Conservation (phyloP, 2,797 vertebrate species). For the Cossypha caffra region DNA sequence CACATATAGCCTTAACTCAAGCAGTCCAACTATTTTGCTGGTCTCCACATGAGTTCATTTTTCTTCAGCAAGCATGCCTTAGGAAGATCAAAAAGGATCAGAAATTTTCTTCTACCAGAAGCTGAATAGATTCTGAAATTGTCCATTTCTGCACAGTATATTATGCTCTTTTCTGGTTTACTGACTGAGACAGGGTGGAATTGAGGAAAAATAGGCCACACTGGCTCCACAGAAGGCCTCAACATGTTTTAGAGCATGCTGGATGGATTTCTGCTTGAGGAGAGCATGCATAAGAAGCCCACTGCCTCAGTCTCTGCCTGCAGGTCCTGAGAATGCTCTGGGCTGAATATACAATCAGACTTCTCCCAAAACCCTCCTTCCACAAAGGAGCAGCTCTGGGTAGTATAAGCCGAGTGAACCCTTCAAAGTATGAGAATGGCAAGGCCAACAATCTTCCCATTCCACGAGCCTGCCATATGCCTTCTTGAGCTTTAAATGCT, state of each 20-base stretch:
- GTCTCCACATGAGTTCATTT: neutral
- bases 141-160: neutral
- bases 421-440: neutral
- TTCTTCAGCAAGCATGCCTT: neutral
- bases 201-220: neutral
- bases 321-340: neutral
- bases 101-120: neutral
- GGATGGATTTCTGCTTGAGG: neutral
- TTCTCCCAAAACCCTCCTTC: neutral
- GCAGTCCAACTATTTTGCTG: neutral
- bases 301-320: accelerated
- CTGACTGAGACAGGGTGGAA: neutral
- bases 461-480: neutral
- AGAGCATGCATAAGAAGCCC: neutral
- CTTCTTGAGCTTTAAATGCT: neutral
- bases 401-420: neutral
- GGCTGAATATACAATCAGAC: accelerated
- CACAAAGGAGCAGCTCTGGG: neutral
- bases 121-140: neutral
- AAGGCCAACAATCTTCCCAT: neutral
- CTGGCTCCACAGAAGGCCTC: neutral
- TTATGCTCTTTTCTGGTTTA: neutral
- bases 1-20: neutral
- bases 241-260: neutral
- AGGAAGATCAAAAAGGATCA: neutral